phyloP scores from a whole-genome alignment of 92 coral and sea anemone genomes.

The Hydrozoanthus gracilis region DNA sequence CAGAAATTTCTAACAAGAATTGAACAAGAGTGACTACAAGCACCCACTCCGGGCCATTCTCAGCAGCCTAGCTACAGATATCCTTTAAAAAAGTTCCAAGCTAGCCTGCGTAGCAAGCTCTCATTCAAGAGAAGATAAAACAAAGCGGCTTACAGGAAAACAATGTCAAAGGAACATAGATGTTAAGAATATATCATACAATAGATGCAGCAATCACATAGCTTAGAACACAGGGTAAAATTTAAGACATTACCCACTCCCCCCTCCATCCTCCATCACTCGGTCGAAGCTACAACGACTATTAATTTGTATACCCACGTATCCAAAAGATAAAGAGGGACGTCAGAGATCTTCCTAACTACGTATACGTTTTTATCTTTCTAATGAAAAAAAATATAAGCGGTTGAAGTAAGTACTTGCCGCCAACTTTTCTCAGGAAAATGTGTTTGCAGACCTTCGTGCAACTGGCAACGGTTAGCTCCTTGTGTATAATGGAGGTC shows the following conservation, averaged over 20 bases:
- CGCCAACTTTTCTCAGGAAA: background rate
- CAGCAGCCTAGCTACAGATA: slow-evolving; percentile 1
- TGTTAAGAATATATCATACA: no score
- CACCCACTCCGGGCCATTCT: slow-evolving; percentile 10
- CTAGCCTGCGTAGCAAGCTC: no score
- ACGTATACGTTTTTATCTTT: background rate
- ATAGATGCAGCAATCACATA: no score
- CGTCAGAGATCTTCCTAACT: no score
- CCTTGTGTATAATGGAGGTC: slow-evolving; percentile 5
- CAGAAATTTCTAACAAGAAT: background rate
- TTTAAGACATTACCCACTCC: no score
- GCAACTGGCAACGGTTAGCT: slow-evolving; percentile 17
- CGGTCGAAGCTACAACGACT: no score
- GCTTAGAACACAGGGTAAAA: no score
- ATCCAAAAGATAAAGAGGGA: no score
- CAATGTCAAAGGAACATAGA: background rate
- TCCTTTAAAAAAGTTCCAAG: background rate
- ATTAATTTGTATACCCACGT: no score
- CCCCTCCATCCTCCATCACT: no score
- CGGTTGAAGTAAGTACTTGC: background rate
- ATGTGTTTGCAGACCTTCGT: slow-evolving; percentile 13
- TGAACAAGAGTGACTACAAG: slow-evolving; percentile 12
- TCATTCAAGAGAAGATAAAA: background rate
- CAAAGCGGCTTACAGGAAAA: background rate
- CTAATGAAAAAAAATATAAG: background rate